Conservation (phyloP, 2,888 invertebrate genomes). For the Chrysolina haemoptera region DNA sequence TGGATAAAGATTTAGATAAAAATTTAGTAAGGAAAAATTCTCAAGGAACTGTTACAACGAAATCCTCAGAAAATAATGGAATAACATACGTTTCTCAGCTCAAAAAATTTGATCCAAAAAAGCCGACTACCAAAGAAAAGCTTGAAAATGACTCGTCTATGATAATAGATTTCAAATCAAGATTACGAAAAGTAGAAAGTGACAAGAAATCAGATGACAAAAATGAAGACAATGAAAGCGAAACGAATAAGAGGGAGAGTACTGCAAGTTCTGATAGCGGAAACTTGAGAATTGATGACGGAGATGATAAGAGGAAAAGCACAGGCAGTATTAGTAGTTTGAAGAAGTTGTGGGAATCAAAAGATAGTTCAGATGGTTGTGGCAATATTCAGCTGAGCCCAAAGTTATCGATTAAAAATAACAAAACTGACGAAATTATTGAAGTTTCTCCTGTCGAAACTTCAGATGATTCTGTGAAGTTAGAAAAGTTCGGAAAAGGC, state of each 20-base stretch:
- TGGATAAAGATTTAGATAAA: constrained; percentile 53
- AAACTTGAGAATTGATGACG: constrained; percentile 73
- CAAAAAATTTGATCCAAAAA: constrained; percentile 82
- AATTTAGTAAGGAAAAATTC: constrained; percentile 55
- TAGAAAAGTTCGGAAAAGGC: constrained; percentile 61
- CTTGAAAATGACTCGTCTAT: constrained; percentile 74
- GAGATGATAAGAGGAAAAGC: constrained; percentile 89
- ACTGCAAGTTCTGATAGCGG: constrained; percentile 69
- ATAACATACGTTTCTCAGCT: constrained; percentile 77
- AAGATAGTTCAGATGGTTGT: constrained; percentile 72
- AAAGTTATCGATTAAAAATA: constrained; percentile 74
- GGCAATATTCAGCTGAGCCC: constrained; percentile 77
- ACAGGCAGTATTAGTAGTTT: constrained; percentile 94
- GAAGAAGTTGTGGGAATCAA: constrained; percentile 93
- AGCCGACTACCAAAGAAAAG: constrained; percentile 71
- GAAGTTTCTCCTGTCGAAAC: constrained; percentile 67
- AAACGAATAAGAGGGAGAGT: constrained; percentile 69
- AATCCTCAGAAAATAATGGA: constrained; percentile 62
- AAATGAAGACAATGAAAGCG: constrained; percentile 61
- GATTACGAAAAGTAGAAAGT: constrained; percentile 85
- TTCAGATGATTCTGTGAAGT: constrained; percentile 66
- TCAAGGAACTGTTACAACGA: constrained; percentile 55
- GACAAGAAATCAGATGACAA: constrained; percentile 65
- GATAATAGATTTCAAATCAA: constrained; percentile 88
- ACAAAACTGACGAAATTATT: constrained; percentile 68